Evolutionary conservation across 1,140 invertebrate species (phyloP).

Genomic region (Cotesia chilonis): DNA sequence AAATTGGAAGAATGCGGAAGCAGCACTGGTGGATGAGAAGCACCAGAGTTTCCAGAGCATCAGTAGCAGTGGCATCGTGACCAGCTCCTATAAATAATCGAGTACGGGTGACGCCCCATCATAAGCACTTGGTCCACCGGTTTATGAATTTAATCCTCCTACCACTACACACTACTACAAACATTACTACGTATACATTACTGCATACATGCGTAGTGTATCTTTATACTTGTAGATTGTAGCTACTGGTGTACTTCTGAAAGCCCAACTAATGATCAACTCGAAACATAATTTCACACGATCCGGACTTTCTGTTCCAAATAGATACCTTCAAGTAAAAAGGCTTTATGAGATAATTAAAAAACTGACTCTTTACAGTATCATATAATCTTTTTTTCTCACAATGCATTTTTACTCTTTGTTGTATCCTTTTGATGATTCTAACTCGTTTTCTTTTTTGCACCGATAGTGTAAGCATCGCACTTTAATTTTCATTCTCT

Average conservation of each 20-base stretch:
- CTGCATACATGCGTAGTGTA: too few relatives aligned
- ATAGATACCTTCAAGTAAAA: not conserved
- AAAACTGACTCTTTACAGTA: not conserved
- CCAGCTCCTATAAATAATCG: conserved; percentile 36
- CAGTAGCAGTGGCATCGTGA: conserved; percentile 16
- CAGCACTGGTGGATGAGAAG: not conserved
- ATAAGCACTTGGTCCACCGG: conserved; percentile 37
- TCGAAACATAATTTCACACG: conserved; percentile 24
- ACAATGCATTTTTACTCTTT: too few relatives aligned
- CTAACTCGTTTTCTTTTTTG: too few relatives aligned
- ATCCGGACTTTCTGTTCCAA: conserved; percentile 31
- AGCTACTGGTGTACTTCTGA: too few relatives aligned
- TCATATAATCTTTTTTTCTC: too few relatives aligned
- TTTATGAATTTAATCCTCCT: conserved; percentile 39
- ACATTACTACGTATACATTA: not conserved
- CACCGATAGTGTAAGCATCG: too few relatives aligned
- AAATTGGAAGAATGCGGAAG: conserved; percentile 37
- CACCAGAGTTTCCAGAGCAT: conserved; percentile 6
- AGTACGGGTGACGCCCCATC: conserved; percentile 38
- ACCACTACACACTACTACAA: not conserved
- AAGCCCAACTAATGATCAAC: conserved; percentile 11
- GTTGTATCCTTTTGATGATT: too few relatives aligned
- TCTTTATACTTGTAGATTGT: too few relatives aligned
- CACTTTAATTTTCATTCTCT: too few relatives aligned
- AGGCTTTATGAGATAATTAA: not conserved